phyloP scores from a whole-genome alignment of 2,797 vertebrate genomes.

The Ctenosaura bakeri region DNA sequence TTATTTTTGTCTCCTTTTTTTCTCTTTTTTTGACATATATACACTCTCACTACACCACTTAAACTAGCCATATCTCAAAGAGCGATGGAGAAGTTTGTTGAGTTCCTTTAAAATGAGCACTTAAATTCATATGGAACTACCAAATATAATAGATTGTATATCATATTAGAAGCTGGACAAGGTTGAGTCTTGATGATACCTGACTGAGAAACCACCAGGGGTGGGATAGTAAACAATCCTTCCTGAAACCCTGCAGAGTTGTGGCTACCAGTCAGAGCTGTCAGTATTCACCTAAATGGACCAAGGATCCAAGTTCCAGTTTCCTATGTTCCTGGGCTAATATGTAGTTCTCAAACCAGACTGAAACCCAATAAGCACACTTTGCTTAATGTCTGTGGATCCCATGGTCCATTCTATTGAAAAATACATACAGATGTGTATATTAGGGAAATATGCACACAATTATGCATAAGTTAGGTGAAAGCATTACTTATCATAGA shows the following conservation, averaged over 20 bases:
- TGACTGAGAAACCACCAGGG: no score
- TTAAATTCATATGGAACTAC: no score
- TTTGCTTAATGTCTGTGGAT: neutral
- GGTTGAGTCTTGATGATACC: no score
- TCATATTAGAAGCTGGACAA: no score
- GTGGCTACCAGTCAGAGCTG: neutral
- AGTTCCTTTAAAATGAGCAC: neutral
- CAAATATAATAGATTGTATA: no score
- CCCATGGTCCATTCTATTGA: neutral
- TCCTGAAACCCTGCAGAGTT: neutral
- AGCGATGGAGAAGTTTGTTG: neutral
- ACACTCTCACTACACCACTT: neutral
- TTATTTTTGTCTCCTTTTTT: neutral
- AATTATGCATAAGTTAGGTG: neutral
- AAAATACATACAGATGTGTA: neutral
- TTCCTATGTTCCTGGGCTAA: neutral
- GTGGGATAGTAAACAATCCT: neutral
- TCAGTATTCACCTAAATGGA: neutral
- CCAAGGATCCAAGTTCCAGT: neutral
- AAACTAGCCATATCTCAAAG: neutral
- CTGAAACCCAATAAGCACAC: neutral
- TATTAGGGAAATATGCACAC: neutral
- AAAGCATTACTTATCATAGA: no score
- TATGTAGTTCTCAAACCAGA: neutral
- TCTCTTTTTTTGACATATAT: neutral